Base-by-base conservation (phyloP, 2,797 vertebrate species). In the Coccyzus lansbergi region DNA sequence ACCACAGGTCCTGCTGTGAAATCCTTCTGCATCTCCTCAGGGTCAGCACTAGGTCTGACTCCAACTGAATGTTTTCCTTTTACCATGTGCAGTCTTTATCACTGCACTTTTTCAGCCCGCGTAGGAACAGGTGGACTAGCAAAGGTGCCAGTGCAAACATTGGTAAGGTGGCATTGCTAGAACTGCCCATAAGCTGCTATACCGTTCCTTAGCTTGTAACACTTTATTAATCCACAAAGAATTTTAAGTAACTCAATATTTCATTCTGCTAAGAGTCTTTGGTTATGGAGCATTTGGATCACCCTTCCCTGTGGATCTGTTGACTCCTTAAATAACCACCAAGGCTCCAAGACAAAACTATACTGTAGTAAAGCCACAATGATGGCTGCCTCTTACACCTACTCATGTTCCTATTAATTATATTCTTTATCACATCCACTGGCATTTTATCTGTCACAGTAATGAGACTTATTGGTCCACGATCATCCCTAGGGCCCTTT, bases 1-100 rank as follows among this genome's bases (percentile, higher is more conserved):
- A 93, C 56, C 86, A 82, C 78, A 82, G 74, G 51, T 55, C 88
- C 79, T 60, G 65, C 92, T 92, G 91, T 38, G 91, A 96, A 56
- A 83, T 85, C 65, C 72, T 92, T 90, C 90, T 85, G 42, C 64
- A 82, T 15, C 60, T 87, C 87, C 36, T 89, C 76, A 83, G 79
- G 65, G 94, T 85, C 91, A 93, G 34, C n/a, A 21, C 65, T 46
- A 78, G 89, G 85, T 86, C 79, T 91, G 53, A 76, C 62, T 86
- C 82, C 79, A 80, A 17, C 65, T 44, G 76, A 63, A n/a, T 60
- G 60, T 77, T 71, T 81, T 72, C 64, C 12, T 92, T 85, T 83
- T 58, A 83, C 77, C 72, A 91, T 34, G n/a, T 68, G 29, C 59
- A 83, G 8, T 56, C 53, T 93, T 65, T 83, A 64, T 38, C 42